A percentile compares a stretch with the other conserved stretches of the same genome.
Conservation (phyloP, 2,797 vertebrate species). For the Sebastes trivittatus region DNA sequence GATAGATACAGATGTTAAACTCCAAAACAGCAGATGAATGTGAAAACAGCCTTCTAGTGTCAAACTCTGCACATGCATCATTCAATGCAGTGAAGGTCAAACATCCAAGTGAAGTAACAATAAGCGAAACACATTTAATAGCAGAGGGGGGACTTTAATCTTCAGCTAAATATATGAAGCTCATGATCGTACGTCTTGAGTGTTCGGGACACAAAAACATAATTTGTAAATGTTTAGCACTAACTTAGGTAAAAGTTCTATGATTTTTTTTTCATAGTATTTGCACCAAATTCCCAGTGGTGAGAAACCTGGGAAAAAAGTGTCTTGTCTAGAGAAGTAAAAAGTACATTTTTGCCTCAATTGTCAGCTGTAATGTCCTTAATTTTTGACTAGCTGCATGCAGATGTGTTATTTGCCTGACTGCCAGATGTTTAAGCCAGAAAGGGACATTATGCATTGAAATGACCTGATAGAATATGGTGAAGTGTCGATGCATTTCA, state of each 20-base stretch:
- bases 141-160: neutral
- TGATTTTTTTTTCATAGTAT: neutral
- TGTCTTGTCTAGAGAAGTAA: neutral
- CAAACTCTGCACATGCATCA: neutral
- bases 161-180: neutral
- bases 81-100: neutral
- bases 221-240: neutral
- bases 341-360: neutral
- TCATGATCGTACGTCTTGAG: neutral
- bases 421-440: neutral
- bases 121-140: neutral
- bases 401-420: neutral
- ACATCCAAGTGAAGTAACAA: neutral
- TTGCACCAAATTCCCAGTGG: neutral
- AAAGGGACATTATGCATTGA: neutral
- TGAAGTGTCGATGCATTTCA: neutral
- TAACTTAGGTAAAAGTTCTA: neutral
- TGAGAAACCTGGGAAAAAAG: neutral
- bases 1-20: neutral
- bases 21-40: neutral
- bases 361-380: neutral
- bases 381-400: neutral
- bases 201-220: neutral
- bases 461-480: neutral
- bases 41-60: neutral